Evolutionary conservation across 2,888 invertebrate genomes (phyloP).

Genomic region (Eudasyphora cyanicolor): DNA sequence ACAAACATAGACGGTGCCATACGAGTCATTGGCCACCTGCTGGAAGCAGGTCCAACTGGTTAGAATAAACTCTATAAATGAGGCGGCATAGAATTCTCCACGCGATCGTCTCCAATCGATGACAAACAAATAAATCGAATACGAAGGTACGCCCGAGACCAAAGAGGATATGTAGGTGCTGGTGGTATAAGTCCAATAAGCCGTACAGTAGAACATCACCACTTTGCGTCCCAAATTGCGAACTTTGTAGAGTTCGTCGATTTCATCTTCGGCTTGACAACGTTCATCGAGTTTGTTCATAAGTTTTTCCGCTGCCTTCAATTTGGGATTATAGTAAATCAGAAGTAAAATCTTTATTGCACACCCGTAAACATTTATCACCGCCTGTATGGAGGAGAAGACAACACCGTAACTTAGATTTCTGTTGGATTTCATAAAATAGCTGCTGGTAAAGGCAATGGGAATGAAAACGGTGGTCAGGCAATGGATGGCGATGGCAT

Average conservation of each 20-base stretch:
- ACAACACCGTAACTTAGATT: conserved; percentile 61
- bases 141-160: conserved; percentile 65
- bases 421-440: conserved; percentile 42
- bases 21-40: conserved; percentile 65
- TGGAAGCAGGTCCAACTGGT: conserved; percentile 64
- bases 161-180: conserved; percentile 64
- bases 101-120: conserved; percentile 66
- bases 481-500: conserved; percentile 49
- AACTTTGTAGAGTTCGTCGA: conserved; percentile 46
- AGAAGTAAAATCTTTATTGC: conserved; percentile 61
- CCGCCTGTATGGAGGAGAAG: conserved; percentile 66
- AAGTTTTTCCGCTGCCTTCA: conserved; percentile 54
- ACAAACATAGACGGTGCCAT: conserved; percentile 63
- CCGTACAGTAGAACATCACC: conserved; percentile 51
- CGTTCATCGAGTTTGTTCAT: conserved; percentile 67
- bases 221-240: conserved; percentile 59
- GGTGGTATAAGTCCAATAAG: conserved; percentile 65
- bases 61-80: conserved; percentile 60
- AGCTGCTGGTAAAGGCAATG: conserved; percentile 62
- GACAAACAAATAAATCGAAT: conserved; percentile 63
- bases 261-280: conserved; percentile 61
- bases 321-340: conserved; percentile 51
- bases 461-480: conserved; percentile 65
- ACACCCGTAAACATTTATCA: conserved; percentile 65
- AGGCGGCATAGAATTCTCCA: conserved; percentile 60